Evolutionary conservation across 2,113 vertebrate genomes (phyloP).

Genomic region (Megaceryle maxima): DNA sequence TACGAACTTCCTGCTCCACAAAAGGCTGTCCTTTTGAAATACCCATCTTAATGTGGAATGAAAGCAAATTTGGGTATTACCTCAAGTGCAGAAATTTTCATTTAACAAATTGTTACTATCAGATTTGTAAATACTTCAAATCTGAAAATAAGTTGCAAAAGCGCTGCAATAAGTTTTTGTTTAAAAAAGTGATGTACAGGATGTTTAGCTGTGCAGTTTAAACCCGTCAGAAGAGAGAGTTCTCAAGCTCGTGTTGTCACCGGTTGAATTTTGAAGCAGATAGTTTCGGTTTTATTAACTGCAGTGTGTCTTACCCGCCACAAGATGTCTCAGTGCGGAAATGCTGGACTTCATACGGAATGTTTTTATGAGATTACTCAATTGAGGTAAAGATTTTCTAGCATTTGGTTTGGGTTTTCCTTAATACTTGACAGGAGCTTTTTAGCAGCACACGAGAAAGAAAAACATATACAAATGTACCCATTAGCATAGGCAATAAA

Average conservation of each 20-base stretch:
- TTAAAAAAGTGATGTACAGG: background rate
- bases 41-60: background rate
- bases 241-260: background rate
- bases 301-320: constrained; percentile 8
- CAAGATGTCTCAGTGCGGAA: constrained; percentile 37
- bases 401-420: background rate
- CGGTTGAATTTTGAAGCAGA: fast-evolving
- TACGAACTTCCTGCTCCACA: background rate
- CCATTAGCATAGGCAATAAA: background rate
- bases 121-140: background rate
- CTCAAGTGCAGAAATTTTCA: background rate
- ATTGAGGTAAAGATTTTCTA: background rate
- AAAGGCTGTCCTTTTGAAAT: background rate
- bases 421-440: background rate
- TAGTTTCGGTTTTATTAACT: background rate
- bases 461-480: background rate
- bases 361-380: fast-evolving
- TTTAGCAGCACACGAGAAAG: background rate
- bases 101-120: background rate
- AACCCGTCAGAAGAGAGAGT: background rate
- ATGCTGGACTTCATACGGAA: background rate
- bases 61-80: background rate
- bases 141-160: background rate
- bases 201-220: background rate
- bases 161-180: background rate